Percentiles rank a stretch among this genome's conserved stretches.
phyloP scores from a whole-genome alignment of 2,113 vertebrate genomes.

The Epinephelus lanceolatus region DNA sequence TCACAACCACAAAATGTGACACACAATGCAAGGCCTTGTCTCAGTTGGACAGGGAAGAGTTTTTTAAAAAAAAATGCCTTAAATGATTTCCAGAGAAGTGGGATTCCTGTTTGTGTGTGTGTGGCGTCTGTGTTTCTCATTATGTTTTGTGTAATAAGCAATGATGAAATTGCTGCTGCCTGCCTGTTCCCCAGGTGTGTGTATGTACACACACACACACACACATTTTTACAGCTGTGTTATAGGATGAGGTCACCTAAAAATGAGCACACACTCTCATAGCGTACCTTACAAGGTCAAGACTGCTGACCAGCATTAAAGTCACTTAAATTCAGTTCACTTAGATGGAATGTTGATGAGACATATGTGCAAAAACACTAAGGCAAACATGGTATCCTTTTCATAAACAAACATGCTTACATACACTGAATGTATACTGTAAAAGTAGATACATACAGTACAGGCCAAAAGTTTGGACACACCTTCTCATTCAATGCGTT shows the following conservation, averaged over 20 bases:
- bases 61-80: slow-evolving; percentile 1
- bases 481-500: no score
- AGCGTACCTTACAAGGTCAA: slow-evolving; percentile 48
- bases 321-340: neutral
- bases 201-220: neutral
- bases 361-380: slow-evolving; percentile 1
- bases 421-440: neutral
- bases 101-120: slow-evolving; percentile 16
- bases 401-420: neutral
- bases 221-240: slow-evolving; percentile 45
- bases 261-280: slow-evolving; percentile 36
- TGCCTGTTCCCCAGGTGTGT: slow-evolving; percentile 45
- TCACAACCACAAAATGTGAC: slow-evolving; percentile 10
- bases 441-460: neutral
- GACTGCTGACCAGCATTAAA: slow-evolving; percentile 32
- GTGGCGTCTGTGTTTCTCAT: slow-evolving; percentile 67
- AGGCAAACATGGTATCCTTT: neutral
- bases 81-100: slow-evolving; percentile 45
- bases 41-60: slow-evolving; percentile 1
- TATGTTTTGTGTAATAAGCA: slow-evolving; percentile 48
- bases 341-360: neutral
- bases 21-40: slow-evolving; percentile 27
- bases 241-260: slow-evolving; percentile 59
- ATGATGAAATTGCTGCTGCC: slow-evolving; percentile 42
- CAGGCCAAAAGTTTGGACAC: no score